Evolutionary conservation across 2,888 invertebrate genomes (phyloP).

Genomic region (Synergus laeviventris): DNA sequence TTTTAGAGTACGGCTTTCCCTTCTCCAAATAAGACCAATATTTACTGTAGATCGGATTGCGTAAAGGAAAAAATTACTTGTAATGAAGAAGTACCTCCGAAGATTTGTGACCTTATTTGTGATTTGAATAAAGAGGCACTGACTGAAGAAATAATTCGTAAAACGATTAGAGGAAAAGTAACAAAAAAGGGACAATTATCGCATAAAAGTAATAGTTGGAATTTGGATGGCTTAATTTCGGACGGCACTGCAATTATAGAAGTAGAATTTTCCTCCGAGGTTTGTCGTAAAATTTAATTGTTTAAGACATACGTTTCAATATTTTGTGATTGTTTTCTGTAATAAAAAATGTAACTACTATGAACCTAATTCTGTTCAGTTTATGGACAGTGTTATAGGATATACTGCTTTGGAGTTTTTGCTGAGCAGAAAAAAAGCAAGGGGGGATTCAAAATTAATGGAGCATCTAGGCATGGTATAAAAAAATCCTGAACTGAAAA

Average conservation of each 20-base stretch:
- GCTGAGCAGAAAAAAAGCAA: conserved; percentile 64
- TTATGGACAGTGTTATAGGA: conserved; percentile 66
- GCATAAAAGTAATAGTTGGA: conserved; percentile 78
- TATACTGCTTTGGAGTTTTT: conserved; percentile 65
- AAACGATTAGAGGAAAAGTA: conserved; percentile 79
- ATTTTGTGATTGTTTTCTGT: not conserved
- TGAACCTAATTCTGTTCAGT: conserved; percentile 57
- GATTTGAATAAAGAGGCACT: conserved; percentile 58
- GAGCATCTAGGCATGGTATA: conserved; percentile 63
- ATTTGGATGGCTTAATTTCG: conserved; percentile 78
- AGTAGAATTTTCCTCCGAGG: conserved; percentile 79
- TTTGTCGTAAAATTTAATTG: conserved; percentile 59
- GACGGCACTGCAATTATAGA: conserved; percentile 79
- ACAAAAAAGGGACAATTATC: conserved; percentile 79
- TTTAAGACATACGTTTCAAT: conserved; percentile 14
- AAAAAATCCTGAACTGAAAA: conserved; percentile 36
- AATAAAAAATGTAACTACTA: conserved; percentile 11
- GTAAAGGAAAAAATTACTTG: not conserved
- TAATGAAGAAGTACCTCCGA: conserved; percentile 35
- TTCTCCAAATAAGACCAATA: not conserved
- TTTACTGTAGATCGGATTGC: not conserved
- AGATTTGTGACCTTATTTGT: conserved; percentile 61
- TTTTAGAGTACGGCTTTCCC: not conserved
- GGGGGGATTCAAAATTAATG: conserved; percentile 63
- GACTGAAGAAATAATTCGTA: conserved; percentile 45